These are phyloP conservation scores for Panagrolaimus sp. DNA, from an alignment of 1,140 invertebrate genomes.

Conservation along the genomic window DNA sequence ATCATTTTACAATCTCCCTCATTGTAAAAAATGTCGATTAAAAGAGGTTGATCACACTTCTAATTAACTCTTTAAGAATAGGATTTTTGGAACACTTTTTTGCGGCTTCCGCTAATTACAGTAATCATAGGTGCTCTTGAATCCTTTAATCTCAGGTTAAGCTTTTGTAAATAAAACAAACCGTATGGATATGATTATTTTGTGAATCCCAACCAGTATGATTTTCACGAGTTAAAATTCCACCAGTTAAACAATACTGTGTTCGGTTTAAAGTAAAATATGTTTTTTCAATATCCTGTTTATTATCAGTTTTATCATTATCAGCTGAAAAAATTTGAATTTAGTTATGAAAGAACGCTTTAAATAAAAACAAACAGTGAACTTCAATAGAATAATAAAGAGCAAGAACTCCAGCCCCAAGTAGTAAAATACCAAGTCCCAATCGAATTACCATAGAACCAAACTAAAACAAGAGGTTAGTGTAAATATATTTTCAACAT, in stretches of 20 bases:
- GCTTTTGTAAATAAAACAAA: too few relatives aligned
- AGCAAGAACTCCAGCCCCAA: constrained; percentile 1
- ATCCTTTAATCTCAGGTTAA: too few relatives aligned
- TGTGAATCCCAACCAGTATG: background rate
- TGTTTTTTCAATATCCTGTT: background rate
- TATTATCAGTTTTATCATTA: background rate
- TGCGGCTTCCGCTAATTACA: too few relatives aligned
- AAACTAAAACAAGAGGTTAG: too few relatives aligned
- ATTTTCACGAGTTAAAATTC: background rate
- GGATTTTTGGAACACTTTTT: too few relatives aligned
- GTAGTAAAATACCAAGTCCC: background rate
- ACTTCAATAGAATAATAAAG: constrained; percentile 12
- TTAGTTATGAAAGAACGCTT: background rate
- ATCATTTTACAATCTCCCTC: background rate
- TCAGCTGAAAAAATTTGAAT: background rate
- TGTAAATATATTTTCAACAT: too few relatives aligned
- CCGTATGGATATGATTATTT: background rate
- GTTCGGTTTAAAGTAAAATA: background rate
- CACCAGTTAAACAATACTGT: constrained; percentile 2
- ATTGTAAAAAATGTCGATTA: background rate
- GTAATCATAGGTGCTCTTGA: too few relatives aligned
- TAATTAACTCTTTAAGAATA: too few relatives aligned
- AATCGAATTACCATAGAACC: background rate
- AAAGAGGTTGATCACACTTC: too few relatives aligned
- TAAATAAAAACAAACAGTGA: background rate